phyloP scores from a whole-genome alignment of 1,140 invertebrate genomes.

The Procambarus virginalis region DNA sequence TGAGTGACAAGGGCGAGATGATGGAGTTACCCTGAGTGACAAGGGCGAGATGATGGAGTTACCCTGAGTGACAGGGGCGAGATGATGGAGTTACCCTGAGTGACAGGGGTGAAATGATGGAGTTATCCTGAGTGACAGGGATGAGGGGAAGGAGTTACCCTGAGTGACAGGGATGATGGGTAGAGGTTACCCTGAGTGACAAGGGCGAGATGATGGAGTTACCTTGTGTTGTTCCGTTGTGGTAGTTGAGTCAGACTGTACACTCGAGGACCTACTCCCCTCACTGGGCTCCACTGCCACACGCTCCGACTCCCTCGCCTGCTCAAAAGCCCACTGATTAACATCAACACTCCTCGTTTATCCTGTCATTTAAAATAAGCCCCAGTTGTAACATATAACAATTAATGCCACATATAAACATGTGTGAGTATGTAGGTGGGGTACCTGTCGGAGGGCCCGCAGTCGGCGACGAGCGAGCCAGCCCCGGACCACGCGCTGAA shows the following conservation, averaged over 20 bases:
- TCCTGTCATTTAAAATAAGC: not conserved
- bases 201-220: not conserved
- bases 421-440: not conserved
- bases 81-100: too few species aligned
- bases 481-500: slow-evolving; percentile 23
- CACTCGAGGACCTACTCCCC: not conserved
- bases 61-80: too few species aligned
- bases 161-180: too few species aligned
- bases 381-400: too few species aligned
- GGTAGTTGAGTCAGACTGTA: not conserved
- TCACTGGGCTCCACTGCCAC: not conserved
- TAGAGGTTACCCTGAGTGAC: too few species aligned
- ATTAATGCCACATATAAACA: too few species aligned
- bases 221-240: not conserved
- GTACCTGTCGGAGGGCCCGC: not conserved
- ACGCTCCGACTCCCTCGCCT: not conserved
- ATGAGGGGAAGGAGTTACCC: too few species aligned
- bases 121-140: too few species aligned
- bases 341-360: not conserved
- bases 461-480: slow-evolving; percentile 7
- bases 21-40: too few species aligned
- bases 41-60: too few species aligned
- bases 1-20: too few species aligned
- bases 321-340: not conserved
- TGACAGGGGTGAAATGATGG: too few species aligned